Conservation (phyloP, 1,140 invertebrate species). For the Oncopodura yosiiana region DNA sequence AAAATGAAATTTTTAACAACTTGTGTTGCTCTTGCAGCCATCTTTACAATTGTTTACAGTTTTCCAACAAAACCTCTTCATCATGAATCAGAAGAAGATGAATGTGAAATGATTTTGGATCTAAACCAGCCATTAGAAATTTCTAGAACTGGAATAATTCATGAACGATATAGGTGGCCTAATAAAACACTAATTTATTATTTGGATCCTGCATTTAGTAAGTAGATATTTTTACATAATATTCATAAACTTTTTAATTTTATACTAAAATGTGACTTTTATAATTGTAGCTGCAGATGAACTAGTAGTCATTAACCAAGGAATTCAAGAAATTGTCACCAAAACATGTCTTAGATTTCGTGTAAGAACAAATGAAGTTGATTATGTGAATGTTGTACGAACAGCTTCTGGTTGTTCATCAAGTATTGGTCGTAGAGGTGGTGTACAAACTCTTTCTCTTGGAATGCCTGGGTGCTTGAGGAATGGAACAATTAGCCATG, state of each 20-base stretch:
- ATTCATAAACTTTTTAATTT: neutral
- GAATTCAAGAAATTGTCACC: constrained; percentile 9
- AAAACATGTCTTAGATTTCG: constrained; percentile 25
- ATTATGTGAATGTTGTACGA: constrained; percentile 13
- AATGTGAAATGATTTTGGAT: constrained; percentile 13
- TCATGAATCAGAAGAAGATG: neutral
- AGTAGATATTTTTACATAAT: neutral
- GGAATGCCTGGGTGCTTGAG: too few relatives aligned
- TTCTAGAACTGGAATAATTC: constrained; percentile 14
- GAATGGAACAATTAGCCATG: constrained; percentile 51
- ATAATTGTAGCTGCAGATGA: constrained; percentile 12
- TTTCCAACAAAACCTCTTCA: neutral
- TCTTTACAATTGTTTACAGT: neutral
- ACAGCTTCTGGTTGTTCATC: constrained; percentile 45
- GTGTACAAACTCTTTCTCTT: constrained; percentile 50
- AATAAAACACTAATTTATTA: constrained; percentile 19
- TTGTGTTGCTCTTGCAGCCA: too few relatives aligned
- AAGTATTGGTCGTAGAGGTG: constrained; percentile 45
- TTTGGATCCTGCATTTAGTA: constrained; percentile 18
- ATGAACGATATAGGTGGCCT: constrained; percentile 26
- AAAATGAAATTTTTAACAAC: too few relatives aligned
- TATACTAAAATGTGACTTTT: neutral
- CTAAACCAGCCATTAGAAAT: too few relatives aligned
- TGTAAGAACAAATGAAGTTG: neutral
- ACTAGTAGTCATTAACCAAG: constrained; percentile 3